These are phyloP conservation scores for Apogon talboti DNA, from an alignment of 2,797 vertebrate genomes.

Conservation along the genomic window DNA sequence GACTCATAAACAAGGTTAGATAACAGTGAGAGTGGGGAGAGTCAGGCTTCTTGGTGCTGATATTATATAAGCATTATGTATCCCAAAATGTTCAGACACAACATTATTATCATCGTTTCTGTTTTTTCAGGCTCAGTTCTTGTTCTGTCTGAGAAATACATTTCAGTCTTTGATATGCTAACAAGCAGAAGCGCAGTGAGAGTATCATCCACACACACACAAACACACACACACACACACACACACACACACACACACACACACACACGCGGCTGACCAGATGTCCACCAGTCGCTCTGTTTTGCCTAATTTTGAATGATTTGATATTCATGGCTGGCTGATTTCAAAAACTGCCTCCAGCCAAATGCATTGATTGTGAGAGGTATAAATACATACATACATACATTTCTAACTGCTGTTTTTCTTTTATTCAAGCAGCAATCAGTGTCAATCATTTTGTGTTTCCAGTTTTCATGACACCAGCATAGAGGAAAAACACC, in stretches of 20 bases:
- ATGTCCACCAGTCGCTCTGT: constrained; percentile 66
- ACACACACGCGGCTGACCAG: constrained; percentile 67
- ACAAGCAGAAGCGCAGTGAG: constrained; percentile 55
- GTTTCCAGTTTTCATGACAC: constrained; percentile 33
- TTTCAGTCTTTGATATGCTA: constrained; percentile 73
- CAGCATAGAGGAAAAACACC: neutral
- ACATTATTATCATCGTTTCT: constrained; percentile 1
- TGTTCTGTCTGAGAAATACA: constrained; percentile 29
- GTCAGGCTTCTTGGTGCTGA: constrained; percentile 17
- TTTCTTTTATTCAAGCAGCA: constrained; percentile 50
- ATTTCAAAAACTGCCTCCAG: constrained; percentile 70
- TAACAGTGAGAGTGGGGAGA: constrained; percentile 30
- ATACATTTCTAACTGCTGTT: constrained; percentile 40
- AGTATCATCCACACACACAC: constrained; percentile 42
- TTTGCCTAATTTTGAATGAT: constrained; percentile 65
- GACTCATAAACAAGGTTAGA: constrained; percentile 44
- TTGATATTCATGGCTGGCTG: constrained; percentile 74
- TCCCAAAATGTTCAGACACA: constrained; percentile 18
- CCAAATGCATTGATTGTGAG: constrained; percentile 55
- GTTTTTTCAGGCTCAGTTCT: constrained; percentile 11
- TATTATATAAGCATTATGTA: constrained; percentile 60
- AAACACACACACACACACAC: too few species aligned
- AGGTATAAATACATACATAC: constrained; percentile 50
- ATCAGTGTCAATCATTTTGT: constrained; percentile 60
- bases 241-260: too few species aligned